These are phyloP conservation scores for Silurus lanzhouensis DNA, from an alignment of 2,797 vertebrate species.

Conservation along the genomic window DNA sequence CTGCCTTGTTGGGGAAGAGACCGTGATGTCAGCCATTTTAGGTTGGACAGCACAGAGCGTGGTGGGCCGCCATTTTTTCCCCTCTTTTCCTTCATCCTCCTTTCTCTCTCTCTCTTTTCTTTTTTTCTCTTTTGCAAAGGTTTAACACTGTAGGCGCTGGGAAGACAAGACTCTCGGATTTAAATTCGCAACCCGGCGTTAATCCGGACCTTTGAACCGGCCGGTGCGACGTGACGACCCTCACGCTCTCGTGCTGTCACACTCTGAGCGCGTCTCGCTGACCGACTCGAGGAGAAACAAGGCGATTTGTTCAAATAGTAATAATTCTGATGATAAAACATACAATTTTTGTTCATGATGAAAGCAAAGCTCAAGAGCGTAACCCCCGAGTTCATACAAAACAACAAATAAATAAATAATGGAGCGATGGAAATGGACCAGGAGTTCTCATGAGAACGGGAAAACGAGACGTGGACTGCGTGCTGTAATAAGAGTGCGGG, in stretches of 20 bases:
- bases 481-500: slow-evolving; percentile 77
- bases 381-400: not conserved
- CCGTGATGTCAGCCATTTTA: slow-evolving; percentile 85
- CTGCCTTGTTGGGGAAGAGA: slow-evolving; percentile 74
- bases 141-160: slow-evolving; percentile 71
- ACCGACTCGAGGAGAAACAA: too few species aligned
- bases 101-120: slow-evolving; percentile 57
- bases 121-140: slow-evolving; percentile 49
- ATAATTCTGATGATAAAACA: too few species aligned
- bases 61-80: slow-evolving; percentile 76
- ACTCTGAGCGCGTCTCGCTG: not conserved
- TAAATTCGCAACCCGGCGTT: not conserved
- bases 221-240: not conserved
- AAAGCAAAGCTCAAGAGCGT: not conserved
- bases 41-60: slow-evolving; percentile 75
- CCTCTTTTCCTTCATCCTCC: slow-evolving; percentile 62
- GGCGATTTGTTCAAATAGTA: too few species aligned
- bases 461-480: slow-evolving; percentile 49
- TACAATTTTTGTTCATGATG: too few species aligned
- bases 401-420: too few species aligned
- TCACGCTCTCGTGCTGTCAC: not conserved
- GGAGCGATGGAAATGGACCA: too few species aligned
- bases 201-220: slow-evolving; percentile 17
- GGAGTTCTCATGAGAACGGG: slow-evolving; percentile 47
- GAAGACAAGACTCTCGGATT: slow-evolving; percentile 61